A percentile compares a stretch with the other conserved stretches of the same genome.
phyloP scores from a whole-genome alignment of 1,140 invertebrate genomes.

The Eurosta solidaginis region DNA sequence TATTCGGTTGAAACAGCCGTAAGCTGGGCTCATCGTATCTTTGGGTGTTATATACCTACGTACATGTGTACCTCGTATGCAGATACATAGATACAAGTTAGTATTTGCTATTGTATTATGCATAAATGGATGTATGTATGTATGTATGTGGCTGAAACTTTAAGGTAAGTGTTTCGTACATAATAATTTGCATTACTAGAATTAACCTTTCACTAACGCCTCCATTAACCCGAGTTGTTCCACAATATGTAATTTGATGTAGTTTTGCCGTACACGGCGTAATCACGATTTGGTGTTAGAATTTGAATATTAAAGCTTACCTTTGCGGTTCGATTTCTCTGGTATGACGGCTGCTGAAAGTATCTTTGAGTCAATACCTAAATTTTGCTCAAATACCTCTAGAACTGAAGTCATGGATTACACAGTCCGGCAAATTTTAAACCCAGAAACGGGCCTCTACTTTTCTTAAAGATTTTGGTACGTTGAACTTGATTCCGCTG shows the following conservation, averaged over 20 bases:
- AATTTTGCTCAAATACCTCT: too few species aligned
- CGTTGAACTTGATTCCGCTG: too few species aligned
- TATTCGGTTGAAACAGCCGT: constrained; percentile 9
- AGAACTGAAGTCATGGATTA: too few species aligned
- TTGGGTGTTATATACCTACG: too few species aligned
- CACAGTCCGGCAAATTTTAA: too few species aligned
- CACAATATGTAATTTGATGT: background rate
- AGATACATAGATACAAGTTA: background rate
- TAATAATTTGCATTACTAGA: background rate
- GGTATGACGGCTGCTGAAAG: too few species aligned
- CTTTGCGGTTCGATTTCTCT: too few species aligned
- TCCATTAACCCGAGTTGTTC: background rate
- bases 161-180: background rate
- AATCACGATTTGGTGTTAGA: constrained; percentile 25
- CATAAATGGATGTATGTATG: background rate
- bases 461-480: too few species aligned
- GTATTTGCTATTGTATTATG: too few species aligned
- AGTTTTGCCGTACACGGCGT: background rate
- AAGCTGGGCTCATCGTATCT: background rate
- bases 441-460: too few species aligned
- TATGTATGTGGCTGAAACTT: background rate
- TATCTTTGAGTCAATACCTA: too few species aligned
- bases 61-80: background rate
- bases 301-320: background rate
- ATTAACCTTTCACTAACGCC: constrained; percentile 22